phyloP scores from a whole-genome alignment of 53 echinoderm and acorn worm species.

The Antedon mediterranea region DNA sequence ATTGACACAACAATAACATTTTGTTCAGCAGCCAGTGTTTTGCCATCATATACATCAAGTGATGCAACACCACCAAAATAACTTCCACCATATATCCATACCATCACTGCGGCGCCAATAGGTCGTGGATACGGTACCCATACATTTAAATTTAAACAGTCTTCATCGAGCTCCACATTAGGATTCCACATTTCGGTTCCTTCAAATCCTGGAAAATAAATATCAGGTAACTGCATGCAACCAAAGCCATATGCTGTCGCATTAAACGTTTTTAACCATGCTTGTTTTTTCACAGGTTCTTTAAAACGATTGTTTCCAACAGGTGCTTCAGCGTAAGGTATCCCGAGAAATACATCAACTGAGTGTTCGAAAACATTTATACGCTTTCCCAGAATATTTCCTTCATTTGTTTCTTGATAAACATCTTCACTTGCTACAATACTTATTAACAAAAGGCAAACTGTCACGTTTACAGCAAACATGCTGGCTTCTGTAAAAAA shows the following conservation, averaged over 20 bases:
- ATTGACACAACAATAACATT: constrained; percentile 77
- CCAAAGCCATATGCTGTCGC: too few relatives aligned
- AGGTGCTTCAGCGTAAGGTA: too few relatives aligned
- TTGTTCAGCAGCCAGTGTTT: constrained; percentile 57
- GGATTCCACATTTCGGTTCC: constrained; percentile 86
- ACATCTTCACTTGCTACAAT: too few relatives aligned
- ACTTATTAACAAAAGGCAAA: too few relatives aligned
- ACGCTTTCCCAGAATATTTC: constrained; percentile 48
- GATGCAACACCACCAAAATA: constrained; percentile 64
- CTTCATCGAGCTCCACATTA: constrained; percentile 40
- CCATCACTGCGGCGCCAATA: constrained; percentile 47
- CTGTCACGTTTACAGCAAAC: too few relatives aligned
- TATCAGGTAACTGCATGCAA: constrained; percentile 34
- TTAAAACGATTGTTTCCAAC: too few relatives aligned
- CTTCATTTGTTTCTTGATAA: background rate
- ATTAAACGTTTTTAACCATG: too few relatives aligned
- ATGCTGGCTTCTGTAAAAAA: too few relatives aligned
- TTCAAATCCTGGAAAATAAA: constrained; percentile 20
- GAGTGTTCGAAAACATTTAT: constrained; percentile 20
- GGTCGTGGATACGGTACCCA: constrained; percentile 83
- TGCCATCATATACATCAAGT: constrained; percentile 77
- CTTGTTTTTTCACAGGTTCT: too few relatives aligned
- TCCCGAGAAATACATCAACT: too few relatives aligned
- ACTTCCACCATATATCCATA: constrained; percentile 81
- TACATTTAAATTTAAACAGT: constrained; percentile 85